Evolutionary conservation across 1,140 invertebrate genomes (phyloP), one percentile per base, ranked within the genome.

Genomic region (Philaenus spumarius): DNA sequence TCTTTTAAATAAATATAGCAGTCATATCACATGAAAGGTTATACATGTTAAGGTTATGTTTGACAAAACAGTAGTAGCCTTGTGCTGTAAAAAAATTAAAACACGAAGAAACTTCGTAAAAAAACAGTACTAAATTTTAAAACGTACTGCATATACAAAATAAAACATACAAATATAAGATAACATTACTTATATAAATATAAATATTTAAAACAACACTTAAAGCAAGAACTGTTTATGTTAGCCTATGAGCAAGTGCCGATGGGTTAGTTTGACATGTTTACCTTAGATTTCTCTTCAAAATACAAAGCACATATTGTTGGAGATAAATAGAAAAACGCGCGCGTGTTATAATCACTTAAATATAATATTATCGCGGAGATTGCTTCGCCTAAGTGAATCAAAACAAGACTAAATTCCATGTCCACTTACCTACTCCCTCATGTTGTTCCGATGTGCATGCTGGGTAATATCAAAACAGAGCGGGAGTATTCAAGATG

Each of bases 381-480:
- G 54, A 64, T 66, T 61, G 59, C 59, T 55, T 53, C 59, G 37
- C 53, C 57, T 47, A 26, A 62, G 60, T 64, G 50, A 42, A 64
- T 63, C 59, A 64, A 62, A 58, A 50, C 51, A 57, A 51, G 47
- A 66, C 65, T 66, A 63, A 64, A 60, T 61, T 53, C 55, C 59
- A 60, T 64, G 62, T 59, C 45, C 57, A 64, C 65, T 66, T 66
- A 66, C 65, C 65, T 64, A 66, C 58, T 34, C 56, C 55, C 60
- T 64, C 62, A 64, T 64, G 65, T 63, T 66, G 63, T 48, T 56
- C 23, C 58, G 63, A 51, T 61, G 54, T 64, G 65, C 58, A 64
- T 64, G 56, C n/a, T 64, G 65, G 65, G 65, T 50, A 62, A 57
- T 57, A 24, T 54, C 46, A 54, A 34, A 50, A 40, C 4, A 26